Evolutionary conservation across 2,888 invertebrate genomes (phyloP).

Genomic region (Nasonovia ribisnigri): DNA sequence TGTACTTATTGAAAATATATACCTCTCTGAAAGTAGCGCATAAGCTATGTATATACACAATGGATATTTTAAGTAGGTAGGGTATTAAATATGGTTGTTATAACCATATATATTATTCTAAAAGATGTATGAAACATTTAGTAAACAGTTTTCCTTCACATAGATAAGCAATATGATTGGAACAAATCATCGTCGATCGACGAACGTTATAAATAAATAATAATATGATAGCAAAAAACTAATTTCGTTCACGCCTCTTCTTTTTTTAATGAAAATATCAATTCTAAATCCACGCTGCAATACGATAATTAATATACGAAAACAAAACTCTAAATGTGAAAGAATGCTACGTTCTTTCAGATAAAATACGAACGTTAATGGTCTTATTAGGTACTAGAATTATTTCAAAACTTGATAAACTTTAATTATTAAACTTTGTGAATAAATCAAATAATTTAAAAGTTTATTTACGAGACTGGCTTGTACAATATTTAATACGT

Average conservation of each 20-base stretch:
- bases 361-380: conserved; percentile 32
- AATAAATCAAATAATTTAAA: conserved; percentile 55
- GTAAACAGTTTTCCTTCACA: background rate
- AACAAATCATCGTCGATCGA: background rate
- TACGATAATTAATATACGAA: background rate
- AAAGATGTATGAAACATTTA: background rate
- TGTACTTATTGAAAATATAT: no score
- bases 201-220: background rate
- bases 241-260: background rate
- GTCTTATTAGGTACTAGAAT: conserved; percentile 25
- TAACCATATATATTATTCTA: background rate
- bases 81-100: no score
- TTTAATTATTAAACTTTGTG: conserved; percentile 49
- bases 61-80: no score
- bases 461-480: conserved; percentile 24
- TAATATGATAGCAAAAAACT: background rate
- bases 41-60: no score
- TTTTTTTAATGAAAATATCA: background rate
- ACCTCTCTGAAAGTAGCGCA: no score
- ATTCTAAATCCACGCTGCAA: background rate
- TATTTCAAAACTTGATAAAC: conserved; percentile 50
- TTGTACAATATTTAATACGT: conserved; percentile 21
- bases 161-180: background rate
- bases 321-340: conserved; percentile 13
- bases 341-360: background rate